These are phyloP conservation scores for Reticulitermes speratus DNA, from an alignment of 1,140 invertebrate species.

Conservation along the genomic window DNA sequence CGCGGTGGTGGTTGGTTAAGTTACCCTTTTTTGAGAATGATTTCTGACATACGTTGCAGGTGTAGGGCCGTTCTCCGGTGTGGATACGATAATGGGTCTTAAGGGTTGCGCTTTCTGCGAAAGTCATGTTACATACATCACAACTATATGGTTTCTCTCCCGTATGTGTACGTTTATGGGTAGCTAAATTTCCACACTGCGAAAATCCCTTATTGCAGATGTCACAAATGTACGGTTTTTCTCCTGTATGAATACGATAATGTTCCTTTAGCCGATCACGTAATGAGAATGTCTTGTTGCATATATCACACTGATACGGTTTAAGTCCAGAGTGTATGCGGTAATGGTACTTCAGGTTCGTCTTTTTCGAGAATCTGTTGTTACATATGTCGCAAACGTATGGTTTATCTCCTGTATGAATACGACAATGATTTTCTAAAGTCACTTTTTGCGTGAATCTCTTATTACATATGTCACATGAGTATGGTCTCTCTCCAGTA, in stretches of 20 bases:
- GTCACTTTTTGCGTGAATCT: background rate
- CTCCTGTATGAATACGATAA: background rate
- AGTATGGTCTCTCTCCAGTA: constrained; percentile 1
- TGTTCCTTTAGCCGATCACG: background rate
- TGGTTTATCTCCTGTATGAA: constrained; percentile 7
- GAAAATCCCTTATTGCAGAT: background rate
- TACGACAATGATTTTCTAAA: background rate
- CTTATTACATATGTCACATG: background rate
- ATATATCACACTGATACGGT: background rate
- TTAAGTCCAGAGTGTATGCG: background rate
- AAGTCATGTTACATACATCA: background rate
- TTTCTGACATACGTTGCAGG: background rate
- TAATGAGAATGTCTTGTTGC: background rate
- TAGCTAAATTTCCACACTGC: background rate
- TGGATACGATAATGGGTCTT: background rate
- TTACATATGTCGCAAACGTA: background rate
- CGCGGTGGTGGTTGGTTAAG: constrained; percentile 15
- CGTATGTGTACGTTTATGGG: background rate
- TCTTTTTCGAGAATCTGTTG: background rate
- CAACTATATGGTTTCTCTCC: background rate
- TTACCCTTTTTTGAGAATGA: constrained; percentile 22
- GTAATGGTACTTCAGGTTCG: background rate
- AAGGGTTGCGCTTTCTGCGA: background rate
- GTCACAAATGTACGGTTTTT: constrained; percentile 1
- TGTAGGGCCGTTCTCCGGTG: background rate